phyloP scores from a whole-genome alignment of 2,797 vertebrate species.

The Sparus aurata region DNA sequence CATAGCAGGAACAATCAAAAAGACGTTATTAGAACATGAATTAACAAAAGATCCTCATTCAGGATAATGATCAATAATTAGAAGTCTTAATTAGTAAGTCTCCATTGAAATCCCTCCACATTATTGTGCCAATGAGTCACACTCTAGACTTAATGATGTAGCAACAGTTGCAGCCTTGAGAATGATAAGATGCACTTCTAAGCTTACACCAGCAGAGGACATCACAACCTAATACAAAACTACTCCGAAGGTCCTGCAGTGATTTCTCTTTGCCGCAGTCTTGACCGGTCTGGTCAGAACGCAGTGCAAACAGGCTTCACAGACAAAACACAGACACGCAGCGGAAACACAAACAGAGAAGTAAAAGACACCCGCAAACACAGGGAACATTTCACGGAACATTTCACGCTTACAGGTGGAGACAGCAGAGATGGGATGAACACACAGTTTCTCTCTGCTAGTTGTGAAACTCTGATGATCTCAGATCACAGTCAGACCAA shows the following conservation, averaged over 20 bases:
- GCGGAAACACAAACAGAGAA: conserved; percentile 19
- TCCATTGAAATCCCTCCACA: background rate
- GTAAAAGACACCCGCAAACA: conserved; percentile 4
- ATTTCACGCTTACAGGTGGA: background rate
- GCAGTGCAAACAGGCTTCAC: conserved; percentile 51
- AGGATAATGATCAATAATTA: conserved; percentile 1
- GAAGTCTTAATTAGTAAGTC: background rate
- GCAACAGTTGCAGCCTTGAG: conserved; percentile 2
- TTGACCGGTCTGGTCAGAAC: conserved; percentile 60
- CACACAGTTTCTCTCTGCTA: background rate
- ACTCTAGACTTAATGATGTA: background rate
- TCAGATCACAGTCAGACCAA: conserved; percentile 3
- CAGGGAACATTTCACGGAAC: background rate
- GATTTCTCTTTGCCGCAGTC: conserved; percentile 84
- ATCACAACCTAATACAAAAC: conserved; percentile 79
- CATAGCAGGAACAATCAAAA: background rate
- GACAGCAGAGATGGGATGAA: background rate
- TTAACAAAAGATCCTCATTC: background rate
- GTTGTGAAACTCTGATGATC: conserved; percentile 2
- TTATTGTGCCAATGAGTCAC: background rate
- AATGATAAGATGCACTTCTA: conserved; percentile 39
- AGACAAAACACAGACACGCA: conserved; percentile 44
- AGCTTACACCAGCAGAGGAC: conserved; percentile 83
- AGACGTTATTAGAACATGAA: background rate
- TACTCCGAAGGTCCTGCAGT: conserved; percentile 70